Base-by-base conservation (phyloP, 1,140 invertebrate genomes). In the Meloidogyne hapla region DNA sequence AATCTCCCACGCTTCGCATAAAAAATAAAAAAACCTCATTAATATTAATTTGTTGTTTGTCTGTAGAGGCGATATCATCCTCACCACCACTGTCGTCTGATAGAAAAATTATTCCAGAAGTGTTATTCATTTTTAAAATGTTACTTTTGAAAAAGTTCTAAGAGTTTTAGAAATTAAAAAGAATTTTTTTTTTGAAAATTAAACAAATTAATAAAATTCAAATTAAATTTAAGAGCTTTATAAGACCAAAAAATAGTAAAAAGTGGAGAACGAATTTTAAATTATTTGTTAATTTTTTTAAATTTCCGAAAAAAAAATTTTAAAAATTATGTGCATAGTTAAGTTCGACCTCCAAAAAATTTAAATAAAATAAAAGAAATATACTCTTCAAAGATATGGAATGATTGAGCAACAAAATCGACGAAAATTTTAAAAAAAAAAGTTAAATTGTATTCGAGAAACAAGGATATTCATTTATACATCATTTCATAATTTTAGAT, bases 171-270 rank as follows among this genome's bases (percentile, higher is more conserved):
- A 56, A n/a, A n/a, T 56, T n/a, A 56, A 8, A n/a, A 21, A 56
- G n/a, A 56, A n/a, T n/a, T n/a, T n/a, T 56, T 56, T 6, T n/a
- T 56, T 56, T 56, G 48, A 56, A 56, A 56, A 56, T 56, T n/a
- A 56, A 56, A 56, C 48, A 56, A 56, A 56, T n/a, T 56, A 56
- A n/a, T 56, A 5, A 5, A 42, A 9, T 13, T 42, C 9, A 33
- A 42, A 10, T 15, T 15, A 42, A 42, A 42, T 13, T 15, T 13
- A 42, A 38, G 9, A 38, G 33, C 3, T 38, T 38, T 38, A 38
- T 38, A 38, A 38, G 9, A 38, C 33, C 3, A 38, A 38, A 38
- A 38, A 38, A 9, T 38, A 38, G 33, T 38, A 9, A 38, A 38
- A 38, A 38, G 9, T 38, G 9, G 33, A 38, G 33, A 38, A 4